These are phyloP conservation scores for Thalassoma bifasciatum DNA, from an alignment of 2,113 vertebrate species.

Conservation along the genomic window DNA sequence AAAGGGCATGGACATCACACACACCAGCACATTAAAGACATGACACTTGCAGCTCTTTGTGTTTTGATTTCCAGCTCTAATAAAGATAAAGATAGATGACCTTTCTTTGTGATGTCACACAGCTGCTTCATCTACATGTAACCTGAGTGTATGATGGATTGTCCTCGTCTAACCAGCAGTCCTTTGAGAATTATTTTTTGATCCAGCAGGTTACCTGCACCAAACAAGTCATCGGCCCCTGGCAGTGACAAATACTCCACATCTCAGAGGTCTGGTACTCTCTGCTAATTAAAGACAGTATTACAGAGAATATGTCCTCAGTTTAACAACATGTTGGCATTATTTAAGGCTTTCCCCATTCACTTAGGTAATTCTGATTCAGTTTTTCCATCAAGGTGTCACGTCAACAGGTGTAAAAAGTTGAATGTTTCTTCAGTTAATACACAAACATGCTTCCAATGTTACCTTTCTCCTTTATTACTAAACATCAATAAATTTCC, in stretches of 20 bases:
- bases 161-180: neutral
- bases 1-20: constrained; percentile 46
- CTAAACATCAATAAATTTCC: constrained; percentile 29
- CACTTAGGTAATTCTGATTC: too few species aligned
- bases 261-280: neutral
- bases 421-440: neutral
- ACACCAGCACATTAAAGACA: neutral
- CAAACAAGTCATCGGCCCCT: neutral
- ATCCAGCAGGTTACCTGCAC: constrained; percentile 1
- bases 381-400: neutral
- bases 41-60: neutral
- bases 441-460: neutral
- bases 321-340: neutral
- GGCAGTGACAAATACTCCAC: constrained; percentile 5
- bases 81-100: neutral
- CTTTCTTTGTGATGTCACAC: neutral
- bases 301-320: neutral
- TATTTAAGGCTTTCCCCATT: neutral
- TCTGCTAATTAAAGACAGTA: neutral
- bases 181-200: neutral
- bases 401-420: constrained; percentile 6
- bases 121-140: neutral
- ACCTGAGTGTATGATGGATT: neutral
- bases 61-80: neutral
- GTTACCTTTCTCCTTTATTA: neutral